These are phyloP conservation scores for Trididemnum clinides DNA, from an alignment of 23 tunicate species.

Conservation along the genomic window DNA sequence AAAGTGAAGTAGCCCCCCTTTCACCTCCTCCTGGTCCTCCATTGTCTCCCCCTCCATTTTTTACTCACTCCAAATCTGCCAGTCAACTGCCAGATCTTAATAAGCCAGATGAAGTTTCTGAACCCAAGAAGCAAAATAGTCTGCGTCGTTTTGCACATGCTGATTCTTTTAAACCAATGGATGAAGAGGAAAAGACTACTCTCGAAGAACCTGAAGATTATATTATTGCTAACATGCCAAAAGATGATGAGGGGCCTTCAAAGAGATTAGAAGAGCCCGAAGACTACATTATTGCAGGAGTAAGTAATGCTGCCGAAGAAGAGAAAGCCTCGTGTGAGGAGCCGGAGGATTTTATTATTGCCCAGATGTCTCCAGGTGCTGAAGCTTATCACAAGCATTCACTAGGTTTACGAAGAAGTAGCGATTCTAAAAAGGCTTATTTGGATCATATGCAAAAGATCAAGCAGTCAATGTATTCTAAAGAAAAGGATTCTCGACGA, in stretches of 20 bases:
- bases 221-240: slow-evolving; percentile 77
- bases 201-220: slow-evolving; percentile 88
- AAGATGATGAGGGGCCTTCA: background rate
- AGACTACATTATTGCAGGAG: slow-evolving; percentile 82
- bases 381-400: slow-evolving; percentile 65
- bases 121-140: background rate
- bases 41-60: background rate
- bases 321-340: slow-evolving; percentile 48
- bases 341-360: slow-evolving; percentile 89
- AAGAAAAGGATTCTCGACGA: background rate
- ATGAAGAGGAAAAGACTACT: slow-evolving; percentile 26
- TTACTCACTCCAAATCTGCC: background rate
- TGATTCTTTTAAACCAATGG: background rate
- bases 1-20: background rate
- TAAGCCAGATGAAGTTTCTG: background rate
- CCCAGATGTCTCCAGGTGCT: slow-evolving; percentile 62
- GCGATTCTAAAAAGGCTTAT: slow-evolving; percentile 41
- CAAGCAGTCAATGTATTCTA: slow-evolving; percentile 42
- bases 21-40: slow-evolving; percentile 1
- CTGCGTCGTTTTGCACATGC: background rate
- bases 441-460: slow-evolving; percentile 42
- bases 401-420: slow-evolving; percentile 19
- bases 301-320: slow-evolving; percentile 18
- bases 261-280: slow-evolving; percentile 74
- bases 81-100: background rate